A percentile compares a stretch with the other conserved stretches of the same genome.
These are phyloP conservation scores for Orchesellides sinensis DNA, from an alignment of 2,888 invertebrate genomes.

Conservation along the genomic window DNA sequence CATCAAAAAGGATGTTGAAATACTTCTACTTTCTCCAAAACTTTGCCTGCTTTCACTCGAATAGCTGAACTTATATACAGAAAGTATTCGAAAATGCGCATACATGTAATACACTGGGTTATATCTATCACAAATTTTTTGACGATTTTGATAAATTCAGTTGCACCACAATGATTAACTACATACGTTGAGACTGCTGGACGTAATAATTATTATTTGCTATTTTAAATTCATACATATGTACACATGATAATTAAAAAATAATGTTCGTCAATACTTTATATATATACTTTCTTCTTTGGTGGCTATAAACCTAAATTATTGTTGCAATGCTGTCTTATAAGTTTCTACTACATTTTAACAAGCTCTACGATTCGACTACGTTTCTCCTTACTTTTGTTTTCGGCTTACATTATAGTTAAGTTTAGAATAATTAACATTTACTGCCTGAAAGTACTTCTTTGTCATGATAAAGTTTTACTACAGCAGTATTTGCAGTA, in stretches of 20 bases:
- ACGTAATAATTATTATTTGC: too few relatives aligned
- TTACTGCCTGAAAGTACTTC: too few relatives aligned
- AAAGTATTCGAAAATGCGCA: too few relatives aligned
- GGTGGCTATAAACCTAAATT: neutral
- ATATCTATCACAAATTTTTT: slow-evolving; percentile 39
- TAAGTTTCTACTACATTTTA: neutral
- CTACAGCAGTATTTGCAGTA: too few relatives aligned
- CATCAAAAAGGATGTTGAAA: too few relatives aligned
- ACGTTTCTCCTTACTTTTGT: too few relatives aligned
- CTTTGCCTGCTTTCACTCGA: neutral
- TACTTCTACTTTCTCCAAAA: too few relatives aligned
- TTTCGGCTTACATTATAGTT: too few relatives aligned
- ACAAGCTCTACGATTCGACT: slow-evolving; percentile 44
- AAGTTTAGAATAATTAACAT: too few relatives aligned
- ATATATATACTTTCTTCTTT: neutral
- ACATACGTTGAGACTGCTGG: neutral
- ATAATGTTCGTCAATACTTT: neutral
- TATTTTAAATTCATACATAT: too few relatives aligned
- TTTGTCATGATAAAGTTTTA: too few relatives aligned
- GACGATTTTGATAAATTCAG: slow-evolving; percentile 20
- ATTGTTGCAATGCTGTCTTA: slow-evolving; percentile 33
- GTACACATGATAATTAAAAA: neutral
- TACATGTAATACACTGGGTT: neutral
- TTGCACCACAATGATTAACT: neutral
- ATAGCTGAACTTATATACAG: too few relatives aligned